Evolutionary conservation across 2,113 vertebrate genomes (phyloP).

Genomic region (Microcebus ravelobensis): DNA sequence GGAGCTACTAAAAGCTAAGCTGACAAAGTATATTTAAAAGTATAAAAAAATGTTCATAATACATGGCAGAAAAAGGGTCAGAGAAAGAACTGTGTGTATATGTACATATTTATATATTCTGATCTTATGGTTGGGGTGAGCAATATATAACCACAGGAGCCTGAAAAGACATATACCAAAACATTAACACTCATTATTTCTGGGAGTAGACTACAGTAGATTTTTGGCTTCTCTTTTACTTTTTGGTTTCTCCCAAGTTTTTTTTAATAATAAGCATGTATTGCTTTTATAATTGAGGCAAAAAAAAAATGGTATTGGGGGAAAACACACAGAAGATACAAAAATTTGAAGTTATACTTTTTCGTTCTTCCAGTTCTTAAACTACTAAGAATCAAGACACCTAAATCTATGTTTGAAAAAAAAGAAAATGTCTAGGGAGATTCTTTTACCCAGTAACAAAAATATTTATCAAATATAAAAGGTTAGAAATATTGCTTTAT

Average conservation of each 20-base stretch:
- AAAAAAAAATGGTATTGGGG: not conserved
- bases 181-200: conserved; percentile 20
- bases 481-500: conserved; percentile 77
- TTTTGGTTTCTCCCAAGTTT: conserved; percentile 2
- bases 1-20: conserved; percentile 22
- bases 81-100: not conserved
- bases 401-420: not conserved
- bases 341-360: conserved; percentile 49
- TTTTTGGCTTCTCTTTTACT: not conserved
- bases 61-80: not conserved
- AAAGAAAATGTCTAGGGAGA: not conserved
- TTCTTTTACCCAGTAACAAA: conserved; percentile 59
- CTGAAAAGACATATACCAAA: conserved; percentile 28
- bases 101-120: not conserved
- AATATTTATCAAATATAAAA: conserved; percentile 69
- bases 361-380: conserved; percentile 47
- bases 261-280: not conserved
- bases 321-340: not conserved
- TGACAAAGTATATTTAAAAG: not conserved
- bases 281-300: not conserved
- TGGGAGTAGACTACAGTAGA: not conserved
- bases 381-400: conserved; percentile 38
- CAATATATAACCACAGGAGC: not conserved
- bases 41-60: not conserved
- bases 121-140: not conserved